Percentiles rank a stretch among this genome's conserved stretches.
These are phyloP conservation scores for Blomia tropicalis DNA, from an alignment of 2,888 invertebrate species.

Conservation along the genomic window DNA sequence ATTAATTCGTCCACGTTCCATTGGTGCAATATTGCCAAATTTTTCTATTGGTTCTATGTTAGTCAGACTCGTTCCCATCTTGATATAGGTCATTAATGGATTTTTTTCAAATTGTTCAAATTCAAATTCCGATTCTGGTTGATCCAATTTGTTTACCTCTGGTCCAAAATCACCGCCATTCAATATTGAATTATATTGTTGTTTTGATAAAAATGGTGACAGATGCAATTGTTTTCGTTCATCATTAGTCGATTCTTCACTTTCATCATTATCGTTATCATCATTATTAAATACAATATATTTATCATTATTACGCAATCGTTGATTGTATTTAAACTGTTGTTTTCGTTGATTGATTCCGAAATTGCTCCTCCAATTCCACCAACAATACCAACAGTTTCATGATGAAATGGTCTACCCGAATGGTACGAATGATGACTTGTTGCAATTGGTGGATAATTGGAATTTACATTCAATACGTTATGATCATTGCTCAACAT, in stretches of 20 bases:
- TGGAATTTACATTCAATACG: not conserved
- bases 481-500: not conserved
- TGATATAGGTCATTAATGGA: not conserved
- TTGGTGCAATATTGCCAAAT: not conserved
- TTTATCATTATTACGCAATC: slow-evolving; percentile 10
- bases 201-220: not conserved
- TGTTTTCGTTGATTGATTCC: not conserved
- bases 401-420: too few relatives aligned
- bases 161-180: not conserved
- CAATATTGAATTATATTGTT: not conserved
- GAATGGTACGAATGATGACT: not conserved
- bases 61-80: not conserved
- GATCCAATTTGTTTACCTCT: not conserved
- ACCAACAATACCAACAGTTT: not conserved
- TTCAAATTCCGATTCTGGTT: not conserved
- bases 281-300: not conserved
- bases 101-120: too few relatives aligned
- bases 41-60: not conserved
- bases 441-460: too few relatives aligned
- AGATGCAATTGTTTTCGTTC: not conserved
- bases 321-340: slow-evolving; percentile 10
- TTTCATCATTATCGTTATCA: not conserved
- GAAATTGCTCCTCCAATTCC: not conserved
- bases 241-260: not conserved
- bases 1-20: not conserved